A percentile compares a stretch with the other conserved stretches of the same genome.
Conservation (phyloP, 1,140 invertebrate species). For the Sycobia sp. region DNA sequence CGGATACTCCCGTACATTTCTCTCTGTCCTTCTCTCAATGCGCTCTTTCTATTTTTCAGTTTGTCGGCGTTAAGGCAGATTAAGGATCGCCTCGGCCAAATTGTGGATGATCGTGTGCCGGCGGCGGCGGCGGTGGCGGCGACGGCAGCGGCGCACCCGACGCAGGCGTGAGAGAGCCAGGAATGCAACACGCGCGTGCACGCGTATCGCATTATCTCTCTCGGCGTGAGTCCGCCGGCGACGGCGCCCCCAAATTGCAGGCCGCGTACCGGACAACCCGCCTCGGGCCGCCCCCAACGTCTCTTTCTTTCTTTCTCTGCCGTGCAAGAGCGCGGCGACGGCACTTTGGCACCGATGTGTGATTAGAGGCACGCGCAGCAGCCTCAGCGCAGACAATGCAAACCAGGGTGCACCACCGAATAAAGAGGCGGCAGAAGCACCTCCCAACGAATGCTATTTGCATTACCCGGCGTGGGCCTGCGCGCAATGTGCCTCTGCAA, state of each 20-base stretch:
- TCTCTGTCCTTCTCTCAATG: slow-evolving; percentile 4
- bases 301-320: slow-evolving; percentile 8
- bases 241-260: slow-evolving; percentile 6
- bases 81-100: slow-evolving; percentile 5
- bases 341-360: slow-evolving; percentile 26
- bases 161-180: slow-evolving; percentile 21
- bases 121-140: not conserved
- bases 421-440: slow-evolving; percentile 54
- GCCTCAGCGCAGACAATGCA: slow-evolving; percentile 63
- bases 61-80: not conserved
- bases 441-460: slow-evolving; percentile 55
- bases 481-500: slow-evolving; percentile 64
- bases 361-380: slow-evolving; percentile 60
- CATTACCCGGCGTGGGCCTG: slow-evolving; percentile 62
- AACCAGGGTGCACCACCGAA: slow-evolving; percentile 59
- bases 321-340: slow-evolving; percentile 24
- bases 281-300: slow-evolving; percentile 13
- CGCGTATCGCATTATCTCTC: slow-evolving; percentile 11
- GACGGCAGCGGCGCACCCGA: too few relatives aligned
- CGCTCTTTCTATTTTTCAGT: slow-evolving; percentile 17
- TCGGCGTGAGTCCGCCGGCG: slow-evolving; percentile 7
- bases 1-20: slow-evolving; percentile 5
- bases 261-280: slow-evolving; percentile 11
- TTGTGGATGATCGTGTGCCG: slow-evolving; percentile 18
- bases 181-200: not conserved